phyloP scores from a whole-genome alignment of 2,888 invertebrate genomes.

The Podabrus alpinus region DNA sequence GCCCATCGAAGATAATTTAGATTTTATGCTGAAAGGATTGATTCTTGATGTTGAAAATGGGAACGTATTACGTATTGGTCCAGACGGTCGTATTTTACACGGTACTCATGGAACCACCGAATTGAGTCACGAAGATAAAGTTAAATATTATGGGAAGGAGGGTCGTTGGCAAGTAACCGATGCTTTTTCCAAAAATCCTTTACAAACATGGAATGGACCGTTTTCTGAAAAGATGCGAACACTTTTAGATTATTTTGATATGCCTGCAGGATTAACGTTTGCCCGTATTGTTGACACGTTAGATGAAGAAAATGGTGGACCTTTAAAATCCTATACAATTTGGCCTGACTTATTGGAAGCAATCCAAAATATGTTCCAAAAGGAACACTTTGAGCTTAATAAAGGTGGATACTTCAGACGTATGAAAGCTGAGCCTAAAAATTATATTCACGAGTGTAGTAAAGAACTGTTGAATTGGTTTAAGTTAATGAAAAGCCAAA shows the following conservation, averaged over 20 bases:
- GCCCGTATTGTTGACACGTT: conserved; percentile 69
- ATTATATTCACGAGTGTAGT: conserved; percentile 64
- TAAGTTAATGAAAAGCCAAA: conserved; percentile 57
- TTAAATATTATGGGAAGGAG: conserved; percentile 61
- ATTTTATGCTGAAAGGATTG: conserved; percentile 74
- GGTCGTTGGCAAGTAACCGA: conserved; percentile 61
- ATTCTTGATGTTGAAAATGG: conserved; percentile 71
- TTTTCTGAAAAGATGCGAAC: conserved; percentile 63
- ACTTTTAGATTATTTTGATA: conserved; percentile 75
- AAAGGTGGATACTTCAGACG: conserved; percentile 66
- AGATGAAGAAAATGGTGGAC: conserved; percentile 57
- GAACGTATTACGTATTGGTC: conserved; percentile 65
- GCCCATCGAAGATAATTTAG: conserved; percentile 60
- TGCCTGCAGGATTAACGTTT: conserved; percentile 66
- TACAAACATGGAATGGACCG: conserved; percentile 68
- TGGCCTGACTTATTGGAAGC: conserved; percentile 70
- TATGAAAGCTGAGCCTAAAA: conserved; percentile 61
- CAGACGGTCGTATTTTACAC: conserved; percentile 64
- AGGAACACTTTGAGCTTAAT: conserved; percentile 60
- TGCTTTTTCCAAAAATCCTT: conserved; percentile 59
- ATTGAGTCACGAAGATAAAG: conserved; percentile 60
- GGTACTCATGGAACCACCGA: conserved; percentile 70
- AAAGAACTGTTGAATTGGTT: conserved; percentile 63
- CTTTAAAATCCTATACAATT: conserved; percentile 57
- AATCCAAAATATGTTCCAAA: conserved; percentile 63